Evolutionary conservation across 2,888 invertebrate genomes (phyloP).

Genomic region (Gymnosoma rotundatum): DNA sequence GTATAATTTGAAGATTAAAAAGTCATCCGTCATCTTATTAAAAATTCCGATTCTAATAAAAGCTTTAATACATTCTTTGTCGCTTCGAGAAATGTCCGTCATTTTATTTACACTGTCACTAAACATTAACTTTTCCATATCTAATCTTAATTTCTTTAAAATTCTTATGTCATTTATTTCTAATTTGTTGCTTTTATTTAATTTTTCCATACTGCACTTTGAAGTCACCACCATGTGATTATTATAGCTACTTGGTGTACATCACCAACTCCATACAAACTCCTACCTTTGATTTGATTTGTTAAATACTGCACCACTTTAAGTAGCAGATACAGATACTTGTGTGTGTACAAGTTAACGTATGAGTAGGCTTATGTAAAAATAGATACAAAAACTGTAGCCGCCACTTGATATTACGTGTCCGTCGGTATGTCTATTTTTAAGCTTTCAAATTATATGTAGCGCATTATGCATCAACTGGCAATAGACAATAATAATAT

Average conservation of each 20-base stretch:
- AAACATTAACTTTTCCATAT: too few species aligned
- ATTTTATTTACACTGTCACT: too few species aligned
- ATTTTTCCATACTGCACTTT: neutral
- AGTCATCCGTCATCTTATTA: too few species aligned
- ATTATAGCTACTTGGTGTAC: conserved; percentile 9
- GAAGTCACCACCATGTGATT: conserved; percentile 11
- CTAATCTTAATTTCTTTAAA: too few species aligned
- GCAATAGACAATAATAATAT: conserved; percentile 41
- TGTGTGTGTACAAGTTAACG: neutral
- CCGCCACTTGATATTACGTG: conserved; percentile 38
- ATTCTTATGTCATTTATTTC: neutral
- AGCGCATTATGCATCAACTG: conserved; percentile 34
- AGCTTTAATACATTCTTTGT: too few species aligned
- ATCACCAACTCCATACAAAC: neutral
- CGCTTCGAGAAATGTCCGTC: too few species aligned
- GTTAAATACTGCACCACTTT: conserved; percentile 44
- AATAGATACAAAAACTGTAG: conserved; percentile 24
- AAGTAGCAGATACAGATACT: conserved; percentile 23
- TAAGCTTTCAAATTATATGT: conserved; percentile 7
- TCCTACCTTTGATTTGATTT: conserved; percentile 45
- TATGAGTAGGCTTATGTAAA: conserved; percentile 9
- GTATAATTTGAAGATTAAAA: too few species aligned
- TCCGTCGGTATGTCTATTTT: conserved; percentile 1
- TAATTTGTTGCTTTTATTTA: neutral
- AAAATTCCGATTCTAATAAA: too few species aligned